These are phyloP conservation scores for Synanceia verrucosa DNA, from an alignment of 2,797 vertebrate genomes.

Conservation along the genomic window DNA sequence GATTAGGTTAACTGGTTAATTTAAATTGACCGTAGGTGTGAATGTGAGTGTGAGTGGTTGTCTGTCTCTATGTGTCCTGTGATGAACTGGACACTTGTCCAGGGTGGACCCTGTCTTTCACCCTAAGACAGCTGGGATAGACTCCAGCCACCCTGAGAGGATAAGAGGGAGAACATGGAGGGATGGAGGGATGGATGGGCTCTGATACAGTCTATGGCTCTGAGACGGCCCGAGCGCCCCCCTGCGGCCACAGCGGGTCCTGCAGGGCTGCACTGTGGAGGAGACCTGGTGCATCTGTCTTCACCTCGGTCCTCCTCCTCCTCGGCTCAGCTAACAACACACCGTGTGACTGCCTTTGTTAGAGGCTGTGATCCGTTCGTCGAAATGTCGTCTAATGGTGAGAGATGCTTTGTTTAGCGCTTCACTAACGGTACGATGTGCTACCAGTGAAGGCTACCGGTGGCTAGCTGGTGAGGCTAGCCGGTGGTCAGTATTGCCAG, in stretches of 20 bases:
- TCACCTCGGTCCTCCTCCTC: neutral
- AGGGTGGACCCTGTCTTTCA: no score
- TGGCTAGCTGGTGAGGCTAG: neutral
- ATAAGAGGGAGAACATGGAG: no score
- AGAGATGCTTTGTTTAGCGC: neutral
- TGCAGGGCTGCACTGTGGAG: neutral
- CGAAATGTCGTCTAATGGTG: slow-evolving; percentile 66
- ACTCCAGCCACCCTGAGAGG: no score
- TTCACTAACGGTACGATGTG: neutral
- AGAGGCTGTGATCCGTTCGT: neutral
- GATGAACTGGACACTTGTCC: no score
- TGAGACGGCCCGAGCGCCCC: neutral
- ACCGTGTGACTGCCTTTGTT: neutral
- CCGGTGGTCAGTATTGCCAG: neutral
- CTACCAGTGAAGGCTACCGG: neutral
- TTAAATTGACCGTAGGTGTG: no score
- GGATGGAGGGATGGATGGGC: no score
- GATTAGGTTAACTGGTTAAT: no score
- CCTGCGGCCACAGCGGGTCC: neutral
- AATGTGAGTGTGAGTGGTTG: no score
- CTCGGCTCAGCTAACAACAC: neutral
- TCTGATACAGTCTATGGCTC: no score
- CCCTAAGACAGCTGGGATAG: no score
- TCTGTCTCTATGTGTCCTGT: no score
- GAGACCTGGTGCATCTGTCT: slow-evolving; percentile 1